Conservation (phyloP, 2,888 invertebrate genomes). For the Sminthurides aquaticus region DNA sequence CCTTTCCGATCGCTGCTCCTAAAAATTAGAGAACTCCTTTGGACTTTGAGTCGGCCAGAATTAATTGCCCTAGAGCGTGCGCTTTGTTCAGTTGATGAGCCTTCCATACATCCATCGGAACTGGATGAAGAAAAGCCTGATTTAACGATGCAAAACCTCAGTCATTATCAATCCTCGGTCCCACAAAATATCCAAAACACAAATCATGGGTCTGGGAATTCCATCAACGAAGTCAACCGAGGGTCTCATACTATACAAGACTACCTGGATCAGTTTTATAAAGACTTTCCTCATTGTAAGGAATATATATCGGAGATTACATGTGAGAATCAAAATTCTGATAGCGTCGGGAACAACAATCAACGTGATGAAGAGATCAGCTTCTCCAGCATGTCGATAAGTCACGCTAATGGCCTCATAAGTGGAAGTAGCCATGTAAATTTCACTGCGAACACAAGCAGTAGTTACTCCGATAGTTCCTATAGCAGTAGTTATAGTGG, state of each 20-base stretch:
- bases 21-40: conserved; percentile 84
- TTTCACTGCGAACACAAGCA: conserved; percentile 14
- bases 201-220: neutral
- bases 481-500: conserved; percentile 18
- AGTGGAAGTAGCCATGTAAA: conserved; percentile 12
- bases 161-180: conserved; percentile 15
- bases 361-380: conserved; percentile 7
- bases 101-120: conserved; percentile 41
- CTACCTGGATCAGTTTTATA: conserved; percentile 56
- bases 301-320: conserved; percentile 54
- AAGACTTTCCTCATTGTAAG: conserved; percentile 61
- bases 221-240: conserved; percentile 2
- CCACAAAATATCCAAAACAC: neutral
- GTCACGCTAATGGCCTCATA: conserved; percentile 20
- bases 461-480: conserved; percentile 19
- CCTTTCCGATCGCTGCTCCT: conserved; percentile 75
- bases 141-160: conserved; percentile 14
- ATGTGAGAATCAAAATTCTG: conserved; percentile 33
- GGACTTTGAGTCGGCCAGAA: conserved; percentile 78
- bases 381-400: conserved; percentile 14
- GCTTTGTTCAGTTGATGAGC: conserved; percentile 82
- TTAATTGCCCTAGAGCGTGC: conserved; percentile 76
- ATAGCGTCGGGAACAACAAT: neutral
- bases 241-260: conserved; percentile 40
- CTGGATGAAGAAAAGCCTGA: conserved; percentile 20